Base-by-base conservation (phyloP, 2,113 vertebrate genomes). In the Malurus cyaneus region DNA sequence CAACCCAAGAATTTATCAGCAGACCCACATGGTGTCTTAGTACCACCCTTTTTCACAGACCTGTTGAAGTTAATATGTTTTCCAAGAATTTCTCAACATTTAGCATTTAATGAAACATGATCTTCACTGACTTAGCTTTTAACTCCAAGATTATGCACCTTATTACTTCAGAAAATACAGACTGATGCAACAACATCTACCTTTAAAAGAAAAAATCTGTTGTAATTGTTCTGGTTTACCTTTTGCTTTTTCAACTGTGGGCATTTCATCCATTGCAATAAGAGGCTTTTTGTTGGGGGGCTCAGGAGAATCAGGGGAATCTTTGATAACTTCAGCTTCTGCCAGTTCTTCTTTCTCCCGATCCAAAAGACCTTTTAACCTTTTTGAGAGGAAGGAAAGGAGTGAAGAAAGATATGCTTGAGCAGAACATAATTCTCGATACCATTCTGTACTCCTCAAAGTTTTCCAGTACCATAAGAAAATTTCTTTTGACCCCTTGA, bases 271-370 rank as follows among this genome's bases (percentile, higher is more conserved):
- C 71, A 98, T 91, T 52, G 97, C 95, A 70, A 99, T 96, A 29
- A 99, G 98, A 5, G 99, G 99, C 80, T 99, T 99, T 97, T 99
- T 99, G 96, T 99, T 99, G 77, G 98, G 98, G 34, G 99, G 99
- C 80, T 99, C 99, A 32, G 99, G 99, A 60, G 99, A 99, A 96
- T 99, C 99, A 1, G 99, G 99, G 3, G 99, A 99, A 95, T 99
- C 99, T 95, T 99, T 99, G 76, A 99, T 99, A 92, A 99, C 97
- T 92, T 99, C 99, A 1, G 99, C 95, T 96, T 99, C 99, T 54
- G 96, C 95, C 80, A 98, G 96, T 14, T 99, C 99, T 56, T 99
- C 99, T 92, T 99, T 99, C 77, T 99, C 98, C 77, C 98, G 98
- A 86, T 99, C 99, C 87, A 98, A 89, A 50, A 98, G 96, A 64